Conservation (phyloP, 2,797 vertebrate genomes). For the Kryptopterus vitreolus region DNA sequence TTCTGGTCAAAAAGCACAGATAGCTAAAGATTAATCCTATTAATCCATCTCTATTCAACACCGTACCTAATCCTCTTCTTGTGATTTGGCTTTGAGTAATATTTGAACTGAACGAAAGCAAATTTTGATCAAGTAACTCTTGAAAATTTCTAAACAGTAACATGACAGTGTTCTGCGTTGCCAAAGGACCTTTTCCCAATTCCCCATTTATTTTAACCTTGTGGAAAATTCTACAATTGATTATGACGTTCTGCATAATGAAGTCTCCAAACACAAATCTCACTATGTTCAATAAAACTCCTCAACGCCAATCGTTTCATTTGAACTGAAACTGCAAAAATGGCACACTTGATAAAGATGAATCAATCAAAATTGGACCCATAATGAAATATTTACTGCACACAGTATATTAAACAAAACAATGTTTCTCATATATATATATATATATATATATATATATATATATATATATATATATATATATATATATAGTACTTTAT, state of each 20-base stretch:
- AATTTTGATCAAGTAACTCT: slow-evolving; percentile 35
- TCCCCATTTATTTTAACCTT: neutral
- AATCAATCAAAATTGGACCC: neutral
- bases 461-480: too few relatives aligned
- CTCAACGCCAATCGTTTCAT: too few relatives aligned
- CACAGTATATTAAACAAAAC: too few relatives aligned
- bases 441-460: too few relatives aligned
- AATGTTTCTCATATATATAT: too few relatives aligned
- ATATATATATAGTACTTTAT: neutral
- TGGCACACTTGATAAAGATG: neutral
- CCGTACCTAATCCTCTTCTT: slow-evolving; percentile 50
- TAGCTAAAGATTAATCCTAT: slow-evolving; percentile 22
- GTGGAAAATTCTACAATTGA: neutral
- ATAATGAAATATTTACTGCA: neutral
- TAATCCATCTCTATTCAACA: slow-evolving; percentile 43
- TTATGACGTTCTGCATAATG: neutral
- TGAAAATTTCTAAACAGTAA: neutral
- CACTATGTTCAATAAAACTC: neutral
- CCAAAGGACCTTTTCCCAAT: neutral
- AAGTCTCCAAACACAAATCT: neutral
- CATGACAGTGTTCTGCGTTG: neutral
- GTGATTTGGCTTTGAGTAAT: slow-evolving; percentile 50
- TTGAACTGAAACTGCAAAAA: neutral
- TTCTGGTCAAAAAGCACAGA: slow-evolving; percentile 21
- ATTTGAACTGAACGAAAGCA: slow-evolving; percentile 22